These are phyloP conservation scores for Myripristis jacobus DNA, from an alignment of 2,797 vertebrate genomes.

Conservation along the genomic window DNA sequence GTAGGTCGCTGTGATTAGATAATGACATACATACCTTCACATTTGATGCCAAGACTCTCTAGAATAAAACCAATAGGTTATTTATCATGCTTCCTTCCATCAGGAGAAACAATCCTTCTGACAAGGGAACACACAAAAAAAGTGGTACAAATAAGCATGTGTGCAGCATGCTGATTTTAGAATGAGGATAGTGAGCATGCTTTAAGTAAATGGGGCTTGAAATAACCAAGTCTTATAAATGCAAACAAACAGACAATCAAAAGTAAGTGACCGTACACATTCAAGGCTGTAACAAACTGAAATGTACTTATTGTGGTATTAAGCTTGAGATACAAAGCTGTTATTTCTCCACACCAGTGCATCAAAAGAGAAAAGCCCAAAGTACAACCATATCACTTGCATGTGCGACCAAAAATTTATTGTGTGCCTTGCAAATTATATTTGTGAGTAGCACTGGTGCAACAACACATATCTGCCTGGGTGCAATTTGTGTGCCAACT, in stretches of 20 bases:
- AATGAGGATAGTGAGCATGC: neutral
- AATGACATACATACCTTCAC: constrained; percentile 81
- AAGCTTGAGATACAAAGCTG: too few relatives aligned
- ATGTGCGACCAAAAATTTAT: too few relatives aligned
- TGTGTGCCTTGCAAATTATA: too few relatives aligned
- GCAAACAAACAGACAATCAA: neutral
- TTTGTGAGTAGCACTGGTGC: neutral
- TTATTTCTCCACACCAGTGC: too few relatives aligned
- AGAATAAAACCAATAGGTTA: constrained; percentile 70
- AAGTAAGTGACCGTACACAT: neutral
- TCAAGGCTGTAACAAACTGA: too few relatives aligned
- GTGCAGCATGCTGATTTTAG: neutral
- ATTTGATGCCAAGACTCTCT: constrained; percentile 79
- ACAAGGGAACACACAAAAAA: constrained; percentile 33
- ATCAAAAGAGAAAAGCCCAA: too few relatives aligned
- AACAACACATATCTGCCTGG: neutral
- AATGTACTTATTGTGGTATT: too few relatives aligned
- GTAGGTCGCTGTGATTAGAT: too few relatives aligned
- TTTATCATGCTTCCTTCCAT: constrained; percentile 68
- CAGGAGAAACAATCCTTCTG: constrained; percentile 56
- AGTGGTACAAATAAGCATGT: neutral
- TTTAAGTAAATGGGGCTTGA: too few relatives aligned
- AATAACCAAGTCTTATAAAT: neutral
- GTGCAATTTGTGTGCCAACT: neutral
- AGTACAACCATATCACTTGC: too few relatives aligned